phyloP scores from a whole-genome alignment of 2,888 invertebrate genomes.

The Philonicus albiceps region DNA sequence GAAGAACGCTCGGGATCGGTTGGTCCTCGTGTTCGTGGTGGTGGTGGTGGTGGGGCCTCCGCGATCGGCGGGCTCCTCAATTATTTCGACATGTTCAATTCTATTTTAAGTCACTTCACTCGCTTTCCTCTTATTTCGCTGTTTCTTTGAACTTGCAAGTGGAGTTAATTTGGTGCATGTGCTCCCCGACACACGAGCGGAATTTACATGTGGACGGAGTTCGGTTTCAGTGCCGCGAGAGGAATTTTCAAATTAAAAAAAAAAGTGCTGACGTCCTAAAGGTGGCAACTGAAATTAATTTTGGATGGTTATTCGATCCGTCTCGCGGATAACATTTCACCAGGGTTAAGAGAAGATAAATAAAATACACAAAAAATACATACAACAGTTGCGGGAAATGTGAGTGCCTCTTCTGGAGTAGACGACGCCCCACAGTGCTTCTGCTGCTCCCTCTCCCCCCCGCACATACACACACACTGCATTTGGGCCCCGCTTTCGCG shows the following conservation, averaged over 20 bases:
- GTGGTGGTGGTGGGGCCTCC: neutral
- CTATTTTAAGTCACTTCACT: slow-evolving; percentile 44
- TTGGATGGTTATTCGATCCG: slow-evolving; percentile 22
- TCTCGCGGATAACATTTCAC: neutral
- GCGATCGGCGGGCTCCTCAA: slow-evolving; percentile 15
- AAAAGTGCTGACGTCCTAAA: slow-evolving; percentile 28
- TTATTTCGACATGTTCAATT: slow-evolving; percentile 44
- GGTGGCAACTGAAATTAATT: slow-evolving; percentile 28
- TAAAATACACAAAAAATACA: neutral
- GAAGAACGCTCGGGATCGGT: neutral
- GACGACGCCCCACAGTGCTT: neutral
- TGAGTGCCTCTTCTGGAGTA: neutral
- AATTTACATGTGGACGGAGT: slow-evolving; percentile 10
- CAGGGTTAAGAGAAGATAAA: neutral
- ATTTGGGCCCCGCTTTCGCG: neutral
- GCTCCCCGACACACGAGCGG: slow-evolving; percentile 17
- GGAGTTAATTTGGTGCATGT: slow-evolving; percentile 42
- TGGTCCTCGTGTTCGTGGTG: too few species aligned
- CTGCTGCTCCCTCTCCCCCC: too few species aligned
- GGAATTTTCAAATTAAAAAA: slow-evolving; percentile 12
- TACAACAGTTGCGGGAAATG: neutral
- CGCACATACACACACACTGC: too few species aligned
- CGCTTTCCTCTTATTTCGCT: slow-evolving; percentile 42
- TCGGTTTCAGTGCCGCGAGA: slow-evolving; percentile 12
- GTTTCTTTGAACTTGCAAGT: slow-evolving; percentile 47